Conservation (phyloP, 2,113 vertebrate genomes). For the Clarias macrocephalus region DNA sequence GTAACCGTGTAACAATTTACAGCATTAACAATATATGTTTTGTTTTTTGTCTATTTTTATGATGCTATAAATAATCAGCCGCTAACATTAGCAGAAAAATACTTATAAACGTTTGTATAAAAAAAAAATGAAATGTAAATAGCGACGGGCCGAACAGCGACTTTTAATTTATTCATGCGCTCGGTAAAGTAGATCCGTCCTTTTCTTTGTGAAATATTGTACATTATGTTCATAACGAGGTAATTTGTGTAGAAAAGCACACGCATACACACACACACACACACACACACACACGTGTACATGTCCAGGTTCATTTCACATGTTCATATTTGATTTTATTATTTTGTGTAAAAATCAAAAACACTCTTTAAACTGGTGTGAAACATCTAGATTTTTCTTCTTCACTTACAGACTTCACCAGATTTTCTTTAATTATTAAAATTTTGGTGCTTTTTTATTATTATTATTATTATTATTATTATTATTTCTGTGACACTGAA, state of each 20-base stretch:
- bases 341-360: background rate
- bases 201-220: slow-evolving; percentile 43
- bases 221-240: slow-evolving; percentile 44
- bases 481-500: background rate
- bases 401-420: background rate
- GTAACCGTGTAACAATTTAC: background rate
- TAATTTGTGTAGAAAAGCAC: background rate
- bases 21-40: background rate
- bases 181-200: slow-evolving; percentile 23
- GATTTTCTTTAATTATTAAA: slow-evolving; percentile 1
- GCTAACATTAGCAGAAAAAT: background rate
- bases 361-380: background rate
- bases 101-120: slow-evolving; percentile 25
- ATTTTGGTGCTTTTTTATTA: background rate
- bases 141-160: slow-evolving; percentile 24
- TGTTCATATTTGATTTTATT: background rate
- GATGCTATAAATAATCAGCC: background rate
- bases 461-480: background rate
- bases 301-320: slow-evolving; percentile 27
- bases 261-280: background rate
- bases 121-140: slow-evolving; percentile 29
- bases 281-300: slow-evolving; percentile 16
- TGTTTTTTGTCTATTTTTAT: background rate
- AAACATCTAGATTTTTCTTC: background rate
- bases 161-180: slow-evolving; percentile 43